Percentiles rank a stretch among this genome's conserved stretches.
These are phyloP conservation scores for Nesogale talazaci DNA, from an alignment of 2,113 vertebrate species.

Conservation along the genomic window DNA sequence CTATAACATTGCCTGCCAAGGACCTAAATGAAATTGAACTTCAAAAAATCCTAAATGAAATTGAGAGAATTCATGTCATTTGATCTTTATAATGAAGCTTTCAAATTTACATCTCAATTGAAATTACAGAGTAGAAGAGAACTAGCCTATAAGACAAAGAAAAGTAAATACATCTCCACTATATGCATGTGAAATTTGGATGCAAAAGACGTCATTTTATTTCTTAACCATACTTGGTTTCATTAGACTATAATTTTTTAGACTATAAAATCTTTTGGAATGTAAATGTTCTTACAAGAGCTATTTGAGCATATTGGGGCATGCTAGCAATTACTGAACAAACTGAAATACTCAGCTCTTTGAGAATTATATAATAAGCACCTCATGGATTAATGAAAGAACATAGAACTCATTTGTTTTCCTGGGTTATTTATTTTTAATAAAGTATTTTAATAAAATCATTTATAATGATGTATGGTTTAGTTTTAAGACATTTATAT, in stretches of 20 bases:
- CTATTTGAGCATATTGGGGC: neutral
- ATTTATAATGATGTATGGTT: neutral
- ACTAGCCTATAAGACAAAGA: neutral
- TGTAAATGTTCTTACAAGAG: neutral
- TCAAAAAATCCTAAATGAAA: conserved; percentile 5
- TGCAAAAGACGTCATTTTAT: neutral
- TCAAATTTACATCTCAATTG: neutral
- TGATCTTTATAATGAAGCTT: neutral
- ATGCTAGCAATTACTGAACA: neutral
- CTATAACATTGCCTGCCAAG: no score
- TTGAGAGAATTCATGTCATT: neutral
- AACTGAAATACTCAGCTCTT: neutral
- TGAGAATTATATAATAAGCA: neutral
- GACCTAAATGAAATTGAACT: no score
- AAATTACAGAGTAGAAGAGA: neutral
- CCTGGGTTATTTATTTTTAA: conserved; percentile 2
- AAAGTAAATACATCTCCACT: neutral
- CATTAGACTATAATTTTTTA: neutral
- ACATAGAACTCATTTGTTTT: neutral
- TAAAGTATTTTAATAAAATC: neutral
- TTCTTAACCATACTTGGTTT: neutral
- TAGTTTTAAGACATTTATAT: neutral
- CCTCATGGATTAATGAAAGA: neutral
- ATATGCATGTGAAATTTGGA: neutral
- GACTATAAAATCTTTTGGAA: conserved; percentile 2